Evolutionary conservation across 2,888 invertebrate species (phyloP), one percentile per base, ranked within the genome.

Genomic region (Catocala nupta): DNA sequence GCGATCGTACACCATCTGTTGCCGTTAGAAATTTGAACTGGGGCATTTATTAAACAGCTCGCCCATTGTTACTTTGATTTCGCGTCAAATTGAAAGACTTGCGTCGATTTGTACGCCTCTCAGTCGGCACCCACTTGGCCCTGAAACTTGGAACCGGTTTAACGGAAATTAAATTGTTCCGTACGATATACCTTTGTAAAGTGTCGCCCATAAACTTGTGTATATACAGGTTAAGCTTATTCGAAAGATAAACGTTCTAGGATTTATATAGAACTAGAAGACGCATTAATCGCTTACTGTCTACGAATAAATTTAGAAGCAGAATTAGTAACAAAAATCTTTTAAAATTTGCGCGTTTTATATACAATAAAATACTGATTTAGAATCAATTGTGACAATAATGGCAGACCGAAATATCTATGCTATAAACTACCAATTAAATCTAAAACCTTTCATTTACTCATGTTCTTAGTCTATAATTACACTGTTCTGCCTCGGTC

Each of bases 11-110:
- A 70, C 86, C 89, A 89, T 87, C 89, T 89, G 89, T 83, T 81
- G 79, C 84, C 80, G 70, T 79, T 87, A 82, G 75, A 83, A 84
- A 87, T 88, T 88, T 85, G 82, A 88, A 87, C 86, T 78, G 72
- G 76, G 81, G 80, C 85, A 87, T 88, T 89, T 88, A 89, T 87
- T 88, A 88, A 86, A 88, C 75, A 83, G 79, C 81, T 75, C 66
- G 63, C 75, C 81, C 82, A 83, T 84, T 87, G 83, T 87, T 83
- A 78, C 78, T 83, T 85, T 82, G 83, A 86, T 82, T 82, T 78
- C 74, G 68, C 70, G 72, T 77, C 73, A 81, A 83, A 82, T 81
- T 81, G 81, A 78, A 80, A 78, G 77, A 78, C 73, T 73, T 65
- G 34, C 55, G 55, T 58, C 72, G 59, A 68, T 74, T 72, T 63